phyloP scores from a whole-genome alignment of 35 echinoderm and acorn worm species.

The Anneissia japonica region DNA sequence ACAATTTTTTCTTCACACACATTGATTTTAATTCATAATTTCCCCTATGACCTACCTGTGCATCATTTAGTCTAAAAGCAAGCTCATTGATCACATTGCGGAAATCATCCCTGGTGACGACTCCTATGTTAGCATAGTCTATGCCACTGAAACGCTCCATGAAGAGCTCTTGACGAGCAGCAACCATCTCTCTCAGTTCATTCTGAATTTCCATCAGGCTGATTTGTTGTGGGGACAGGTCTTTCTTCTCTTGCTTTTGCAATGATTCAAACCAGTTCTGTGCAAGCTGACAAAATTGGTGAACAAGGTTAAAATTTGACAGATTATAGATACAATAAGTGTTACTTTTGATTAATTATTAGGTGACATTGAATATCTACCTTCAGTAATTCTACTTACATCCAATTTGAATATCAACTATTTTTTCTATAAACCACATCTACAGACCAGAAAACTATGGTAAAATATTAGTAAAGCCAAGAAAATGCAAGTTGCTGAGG shows the following conservation, averaged over 20 bases:
- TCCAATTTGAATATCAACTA: too few species aligned
- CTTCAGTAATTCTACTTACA: too few species aligned
- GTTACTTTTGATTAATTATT: too few species aligned
- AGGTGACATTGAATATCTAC: too few species aligned
- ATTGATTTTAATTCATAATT: too few species aligned
- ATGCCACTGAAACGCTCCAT: conserved; percentile 62
- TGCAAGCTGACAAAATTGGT: conserved; percentile 67
- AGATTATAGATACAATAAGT: too few species aligned
- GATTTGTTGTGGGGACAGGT: neutral
- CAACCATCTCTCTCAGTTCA: conserved; percentile 49
- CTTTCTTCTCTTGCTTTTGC: conserved; percentile 42
- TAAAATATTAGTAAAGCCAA: too few species aligned
- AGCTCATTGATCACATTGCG: conserved; percentile 52
- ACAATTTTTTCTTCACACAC: too few species aligned
- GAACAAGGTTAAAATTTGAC: too few species aligned
- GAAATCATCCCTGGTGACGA: conserved; percentile 81
- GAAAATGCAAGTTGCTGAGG: too few species aligned
- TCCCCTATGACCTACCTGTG: conserved; percentile 44
- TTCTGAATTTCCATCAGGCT: conserved; percentile 42
- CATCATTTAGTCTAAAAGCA: conserved; percentile 61
- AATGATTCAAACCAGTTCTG: conserved; percentile 94
- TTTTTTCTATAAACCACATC: too few species aligned
- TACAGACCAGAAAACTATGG: too few species aligned
- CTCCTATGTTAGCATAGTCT: conserved; percentile 90
- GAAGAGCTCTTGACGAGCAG: conserved; percentile 49